Base-by-base conservation (phyloP, 2,888 invertebrate genomes). In the Terebella lapidaria region DNA sequence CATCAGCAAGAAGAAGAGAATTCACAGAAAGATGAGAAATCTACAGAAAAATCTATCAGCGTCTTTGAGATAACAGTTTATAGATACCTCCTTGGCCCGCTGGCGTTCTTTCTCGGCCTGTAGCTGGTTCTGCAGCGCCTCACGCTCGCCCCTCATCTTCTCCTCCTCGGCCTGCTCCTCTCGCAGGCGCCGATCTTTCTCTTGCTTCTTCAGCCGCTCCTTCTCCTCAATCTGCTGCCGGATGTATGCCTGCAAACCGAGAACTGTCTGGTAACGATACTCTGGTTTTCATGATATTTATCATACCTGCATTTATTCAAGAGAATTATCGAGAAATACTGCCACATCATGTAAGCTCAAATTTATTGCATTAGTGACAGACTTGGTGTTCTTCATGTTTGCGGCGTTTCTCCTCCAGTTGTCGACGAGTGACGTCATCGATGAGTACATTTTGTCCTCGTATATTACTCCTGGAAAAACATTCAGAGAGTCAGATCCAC, bases 391-490 rank as follows among this genome's bases (percentile, higher is more conserved):
- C 92, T 63, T 91, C 79, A 65, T 90, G 87, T 27, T 92, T 85
- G 46, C 70, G 61, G 28, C 77, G 67, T 79, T 88, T 89, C 61
- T 86, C 85, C 81, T 92, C 91, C 67, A 91, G 84, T 79, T 94
- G 91, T 5, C 89, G 89, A 69, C 89, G 83, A 57, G 90, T 87
- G 67, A 87, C 86, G 1, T 90, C 88, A 76, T 93, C 92, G 59
- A 92, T 77, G 0, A 89, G 90, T 20, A 88, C 87, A 80, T 92
- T 92, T 82, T 93, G 93, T 5, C 94, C 94, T 67, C 92, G 84
- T 52, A 92, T 81, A 80, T 87, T 89, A 47, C 88, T 88, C 49
- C 73, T 74, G 49, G n/a, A 22, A 49, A 49, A 25, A n/a, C n/a
- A n/a, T n/a, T n/a, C n/a, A n/a, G n/a, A n/a, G n/a, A n/a, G n/a